phyloP scores from a whole-genome alignment of 2,797 vertebrate species.

The Peromyscus nudipes region DNA sequence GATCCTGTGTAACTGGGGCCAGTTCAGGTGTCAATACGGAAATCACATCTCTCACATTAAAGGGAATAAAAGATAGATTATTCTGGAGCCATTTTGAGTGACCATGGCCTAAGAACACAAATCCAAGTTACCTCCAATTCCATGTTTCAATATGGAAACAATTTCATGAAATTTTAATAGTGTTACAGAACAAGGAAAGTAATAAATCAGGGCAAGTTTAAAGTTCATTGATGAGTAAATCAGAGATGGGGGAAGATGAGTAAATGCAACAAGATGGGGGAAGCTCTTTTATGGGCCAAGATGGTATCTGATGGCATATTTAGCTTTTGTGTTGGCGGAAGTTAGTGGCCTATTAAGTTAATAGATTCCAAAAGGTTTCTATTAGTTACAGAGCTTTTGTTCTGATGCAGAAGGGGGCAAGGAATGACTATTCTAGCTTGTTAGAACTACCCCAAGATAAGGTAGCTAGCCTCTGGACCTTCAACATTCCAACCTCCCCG shows the following conservation, averaged over 20 bases:
- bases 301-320: background rate
- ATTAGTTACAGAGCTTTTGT: background rate
- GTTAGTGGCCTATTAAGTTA: background rate
- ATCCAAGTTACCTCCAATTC: background rate
- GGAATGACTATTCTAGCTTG: too few relatives aligned
- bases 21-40: background rate
- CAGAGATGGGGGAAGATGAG: background rate
- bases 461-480: background rate
- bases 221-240: background rate
- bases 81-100: background rate
- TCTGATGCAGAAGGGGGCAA: background rate
- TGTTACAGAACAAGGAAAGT: background rate
- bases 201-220: background rate
- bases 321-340: background rate
- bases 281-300: background rate
- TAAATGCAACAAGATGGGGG: rapidly evolving
- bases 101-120: background rate
- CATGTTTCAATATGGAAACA: background rate
- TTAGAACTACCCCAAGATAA: too few relatives aligned
- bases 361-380: background rate
- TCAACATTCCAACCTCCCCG: too few relatives aligned
- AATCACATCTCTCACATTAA: background rate
- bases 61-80: background rate
- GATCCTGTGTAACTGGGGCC: background rate
- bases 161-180: background rate